A percentile compares a stretch with the other conserved stretches of the same genome.
phyloP scores from a whole-genome alignment of 2,113 vertebrate species.

The Clupea harengus region DNA sequence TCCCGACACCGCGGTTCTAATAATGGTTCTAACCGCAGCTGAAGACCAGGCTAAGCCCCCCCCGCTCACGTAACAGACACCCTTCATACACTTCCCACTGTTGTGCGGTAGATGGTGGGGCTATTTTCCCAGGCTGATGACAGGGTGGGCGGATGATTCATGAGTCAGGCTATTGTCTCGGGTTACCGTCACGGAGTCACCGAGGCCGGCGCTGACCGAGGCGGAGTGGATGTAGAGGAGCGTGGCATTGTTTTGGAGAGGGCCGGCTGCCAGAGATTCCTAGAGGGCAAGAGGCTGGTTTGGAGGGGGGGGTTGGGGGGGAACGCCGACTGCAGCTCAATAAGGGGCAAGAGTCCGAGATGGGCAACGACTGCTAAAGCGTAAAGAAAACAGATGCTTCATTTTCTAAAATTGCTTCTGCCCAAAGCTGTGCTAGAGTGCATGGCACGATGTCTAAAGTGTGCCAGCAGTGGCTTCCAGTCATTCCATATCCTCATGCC shows the following conservation, averaged over 20 bases:
- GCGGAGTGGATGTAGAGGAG: neutral
- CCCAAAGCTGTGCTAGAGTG: neutral
- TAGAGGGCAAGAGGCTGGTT: neutral
- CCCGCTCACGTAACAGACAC: constrained; percentile 24
- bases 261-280: neutral
- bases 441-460: neutral
- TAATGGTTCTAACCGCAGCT: neutral
- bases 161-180: constrained; percentile 46
- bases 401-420: neutral
- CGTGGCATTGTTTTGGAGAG: neutral
- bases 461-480: neutral
- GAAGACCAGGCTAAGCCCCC: neutral
- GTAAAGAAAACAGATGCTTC: neutral
- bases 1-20: neutral
- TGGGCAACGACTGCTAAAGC: neutral
- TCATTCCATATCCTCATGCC: constrained; percentile 9
- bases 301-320: too few species aligned
- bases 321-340: neutral
- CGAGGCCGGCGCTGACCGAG: neutral
- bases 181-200: constrained; percentile 52
- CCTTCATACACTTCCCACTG: neutral
- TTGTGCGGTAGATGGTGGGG: neutral
- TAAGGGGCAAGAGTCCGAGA: neutral
- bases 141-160: constrained; percentile 39
- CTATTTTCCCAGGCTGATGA: constrained; percentile 26